These are phyloP conservation scores for Baccha elongata DNA, from an alignment of 2,888 invertebrate genomes.

Conservation along the genomic window DNA sequence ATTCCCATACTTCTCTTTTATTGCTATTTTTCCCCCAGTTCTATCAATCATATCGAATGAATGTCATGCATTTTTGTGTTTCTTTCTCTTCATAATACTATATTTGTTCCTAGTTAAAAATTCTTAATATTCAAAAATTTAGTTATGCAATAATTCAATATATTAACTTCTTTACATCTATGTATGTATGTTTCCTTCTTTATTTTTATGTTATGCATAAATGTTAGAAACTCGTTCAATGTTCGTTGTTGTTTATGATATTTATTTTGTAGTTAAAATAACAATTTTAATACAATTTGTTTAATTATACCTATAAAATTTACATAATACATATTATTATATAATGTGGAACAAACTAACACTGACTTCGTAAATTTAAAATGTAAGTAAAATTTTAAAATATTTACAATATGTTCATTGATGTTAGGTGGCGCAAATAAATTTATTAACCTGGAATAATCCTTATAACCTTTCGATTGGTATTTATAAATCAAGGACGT, in stretches of 20 bases:
- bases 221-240: slow-evolving; percentile 63
- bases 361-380: slow-evolving; percentile 1
- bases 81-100: background rate
- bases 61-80: background rate
- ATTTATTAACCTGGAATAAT: no score
- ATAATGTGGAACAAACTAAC: background rate
- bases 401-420: slow-evolving; percentile 8
- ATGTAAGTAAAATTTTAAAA: slow-evolving; percentile 49
- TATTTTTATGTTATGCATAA: slow-evolving; percentile 36
- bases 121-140: no score
- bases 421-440: no score
- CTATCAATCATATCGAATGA: background rate
- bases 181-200: background rate
- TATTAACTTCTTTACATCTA: background rate
- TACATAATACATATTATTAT: no score
- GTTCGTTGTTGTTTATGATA: slow-evolving; percentile 55
- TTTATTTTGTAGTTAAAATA: slow-evolving; percentile 55
- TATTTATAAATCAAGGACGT: no score
- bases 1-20: background rate
- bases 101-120: no score
- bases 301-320: no score
- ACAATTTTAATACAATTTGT: slow-evolving; percentile 14
- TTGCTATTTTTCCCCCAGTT: background rate
- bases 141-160: background rate
- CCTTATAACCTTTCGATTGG: no score